Base-by-base conservation (phyloP, 2,797 vertebrate genomes). In the Nyctalus aviator region DNA sequence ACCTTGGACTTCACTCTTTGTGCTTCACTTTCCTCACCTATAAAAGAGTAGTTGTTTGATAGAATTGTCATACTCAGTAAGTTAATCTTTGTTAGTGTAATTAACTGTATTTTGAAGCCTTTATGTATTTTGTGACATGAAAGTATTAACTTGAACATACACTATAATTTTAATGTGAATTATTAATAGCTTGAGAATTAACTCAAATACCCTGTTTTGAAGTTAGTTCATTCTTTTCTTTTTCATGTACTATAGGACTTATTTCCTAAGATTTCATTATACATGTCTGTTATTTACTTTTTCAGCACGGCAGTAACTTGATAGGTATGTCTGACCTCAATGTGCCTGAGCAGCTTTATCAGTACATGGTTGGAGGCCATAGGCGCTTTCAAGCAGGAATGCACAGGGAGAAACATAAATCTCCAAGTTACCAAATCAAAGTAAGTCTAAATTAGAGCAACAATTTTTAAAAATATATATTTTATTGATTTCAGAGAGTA, bases 331-430 rank as follows among this genome's bases (percentile, higher is more conserved):
- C 99, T 0, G 99, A 99, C 97, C 98, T 99, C 96, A 99, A 99
- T 1, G 99, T 99, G 46, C 99, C 99, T 0, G 99, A 99, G 98
- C 99, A 99, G 98, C 98, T 99, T 53, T 99, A 99, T 97, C 99
- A 99, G 98, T 99, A 99, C 97, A 99, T 99, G 99, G 99, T 99
- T 15, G 99, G 99, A 64, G 99, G 99, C 1, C 99, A 99, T 90
- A 98, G 99, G 23, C 98, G 99, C 35, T 98, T 99, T 95, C 99
- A 99, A 95, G 98, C 98, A 0, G 99, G 99, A 71, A 98, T 99
- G 96, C 99, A 98, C 98, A 98, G 99, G 78, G 99, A 99, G 97
- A 99, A 99, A 94, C 99, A 99, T 98, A 99, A 99, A 97, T 99
- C 99, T 37, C 99, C 99, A 81, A 99, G 99, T 97, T 99, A 99